Conservation (phyloP, 2,888 invertebrate genomes). For the Rhagophthalmus giganteus region DNA sequence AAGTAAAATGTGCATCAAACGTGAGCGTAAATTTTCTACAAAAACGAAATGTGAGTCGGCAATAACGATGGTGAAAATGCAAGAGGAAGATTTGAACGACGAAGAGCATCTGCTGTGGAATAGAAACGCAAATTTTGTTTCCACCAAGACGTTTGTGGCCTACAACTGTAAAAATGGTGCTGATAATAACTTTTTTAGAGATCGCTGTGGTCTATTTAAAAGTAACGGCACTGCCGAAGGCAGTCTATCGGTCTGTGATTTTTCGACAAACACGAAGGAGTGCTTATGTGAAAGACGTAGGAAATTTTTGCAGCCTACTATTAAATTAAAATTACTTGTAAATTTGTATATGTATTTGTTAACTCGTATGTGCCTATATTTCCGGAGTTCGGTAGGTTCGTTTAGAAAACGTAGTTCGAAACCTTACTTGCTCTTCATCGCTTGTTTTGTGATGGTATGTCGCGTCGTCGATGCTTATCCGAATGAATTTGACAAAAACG, state of each 20-base stretch:
- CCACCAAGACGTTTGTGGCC: too few relatives aligned
- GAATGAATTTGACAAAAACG: constrained; percentile 52
- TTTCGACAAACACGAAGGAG: constrained; percentile 10
- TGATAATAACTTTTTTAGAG: constrained; percentile 20
- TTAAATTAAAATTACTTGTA: constrained; percentile 39
- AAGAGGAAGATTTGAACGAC: neutral
- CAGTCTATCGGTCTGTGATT: constrained; percentile 26
- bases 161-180: constrained; percentile 10
- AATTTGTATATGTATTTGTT: constrained; percentile 47
- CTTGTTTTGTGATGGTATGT: neutral
- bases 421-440: neutral
- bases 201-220: neutral
- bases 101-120: too few relatives aligned
- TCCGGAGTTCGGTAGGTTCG: constrained; percentile 29
- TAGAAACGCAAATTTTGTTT: too few relatives aligned
- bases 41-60: constrained; percentile 16
- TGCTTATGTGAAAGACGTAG: constrained; percentile 7
- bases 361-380: constrained; percentile 51
- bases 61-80: constrained; percentile 2
- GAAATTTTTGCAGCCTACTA: constrained; percentile 14
- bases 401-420: neutral
- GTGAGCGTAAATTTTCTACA: constrained; percentile 5
- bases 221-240: neutral
- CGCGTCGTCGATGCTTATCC: constrained; percentile 37
- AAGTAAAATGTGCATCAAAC: constrained; percentile 21